Evolutionary conservation across 2,888 invertebrate species (phyloP), one percentile per base, ranked within the genome.

Genomic region (Cordilura impudica): DNA sequence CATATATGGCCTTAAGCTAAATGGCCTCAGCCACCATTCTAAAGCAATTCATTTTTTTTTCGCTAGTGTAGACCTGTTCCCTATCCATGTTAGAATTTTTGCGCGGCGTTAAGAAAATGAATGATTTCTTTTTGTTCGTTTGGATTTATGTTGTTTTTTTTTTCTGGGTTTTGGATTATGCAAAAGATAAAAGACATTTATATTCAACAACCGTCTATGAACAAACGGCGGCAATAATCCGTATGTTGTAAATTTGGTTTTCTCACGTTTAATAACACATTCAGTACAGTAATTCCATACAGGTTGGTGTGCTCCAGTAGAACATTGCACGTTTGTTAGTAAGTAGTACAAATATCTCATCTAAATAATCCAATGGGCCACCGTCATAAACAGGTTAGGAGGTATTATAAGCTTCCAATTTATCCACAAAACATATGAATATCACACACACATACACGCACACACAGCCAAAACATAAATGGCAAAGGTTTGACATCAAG

Each of bases 111-210:
- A 53, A 74, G 53, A 60, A 60, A 54, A 60, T 56, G 51, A 60
- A 53, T 73, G 51, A 58, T 29, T 61, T 73, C 16, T 51, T 54
- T 14, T 14, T 65, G 47, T 10, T 8, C 1, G 10, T 14, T 71
- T n/a, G 18, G n/a, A n/a, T 53, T 58, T 18, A 21, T n/a, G 47
- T 35, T n/a, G 10, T 26, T 21, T 49, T 54, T 58, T 3, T 14
- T 51, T n/a, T 6, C 10, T 23, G 21, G 39, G 49, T 67, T 29
- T 21, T 16, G 2, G 35, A 10, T 51, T 19, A 23, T 61, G 54
- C 45, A 31, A 47, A 66, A 78, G 74, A 78, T 74, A 74, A 79
- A 79, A 66, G 66, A 51, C 39, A 79, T 78, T 79, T 75, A 60
- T 75, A 79, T 79, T 71, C 79, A 66, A 70, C 66, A 71, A 56